These are phyloP conservation scores for Drosophila aldrichi DNA, from an alignment of 2,888 invertebrate species.

Conservation along the genomic window DNA sequence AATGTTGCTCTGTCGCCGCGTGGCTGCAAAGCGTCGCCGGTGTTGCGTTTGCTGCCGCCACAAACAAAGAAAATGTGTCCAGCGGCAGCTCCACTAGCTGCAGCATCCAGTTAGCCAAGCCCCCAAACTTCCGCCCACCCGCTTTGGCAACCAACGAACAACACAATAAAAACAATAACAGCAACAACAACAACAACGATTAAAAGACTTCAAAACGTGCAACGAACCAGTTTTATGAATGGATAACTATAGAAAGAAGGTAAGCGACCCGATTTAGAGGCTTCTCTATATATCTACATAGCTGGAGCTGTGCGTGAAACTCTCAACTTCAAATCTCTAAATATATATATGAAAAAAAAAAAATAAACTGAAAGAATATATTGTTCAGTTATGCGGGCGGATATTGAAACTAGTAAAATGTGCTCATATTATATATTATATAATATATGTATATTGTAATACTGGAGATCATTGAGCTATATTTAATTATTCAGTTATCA, in stretches of 20 bases:
- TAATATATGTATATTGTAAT: no score
- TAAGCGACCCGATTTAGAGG: conserved; percentile 51
- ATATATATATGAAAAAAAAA: background rate
- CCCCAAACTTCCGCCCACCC: conserved; percentile 42
- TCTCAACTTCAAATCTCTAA: background rate
- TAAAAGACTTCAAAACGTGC: conserved; percentile 22
- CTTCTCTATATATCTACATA: background rate
- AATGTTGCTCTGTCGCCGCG: conserved; percentile 55
- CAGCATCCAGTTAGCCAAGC: conserved; percentile 25
- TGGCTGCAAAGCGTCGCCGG: conserved; percentile 64
- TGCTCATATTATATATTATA: background rate
- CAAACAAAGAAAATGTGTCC: conserved; percentile 70
- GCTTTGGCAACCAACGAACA: conserved; percentile 34
- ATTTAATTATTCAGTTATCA: no score
- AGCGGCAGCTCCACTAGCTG: conserved; percentile 44
- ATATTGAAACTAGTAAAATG: background rate
- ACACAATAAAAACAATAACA: conserved; percentile 17
- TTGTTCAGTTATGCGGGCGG: background rate
- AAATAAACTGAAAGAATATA: background rate
- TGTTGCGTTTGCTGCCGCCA: conserved; percentile 73
- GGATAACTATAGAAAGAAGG: conserved; percentile 85
- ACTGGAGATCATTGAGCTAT: no score
- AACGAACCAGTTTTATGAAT: conserved; percentile 72
- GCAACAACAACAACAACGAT: conserved; percentile 5
- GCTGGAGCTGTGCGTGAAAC: background rate